Conservation (phyloP, 2,113 vertebrate genomes). For the Ranitomeya imitator region DNA sequence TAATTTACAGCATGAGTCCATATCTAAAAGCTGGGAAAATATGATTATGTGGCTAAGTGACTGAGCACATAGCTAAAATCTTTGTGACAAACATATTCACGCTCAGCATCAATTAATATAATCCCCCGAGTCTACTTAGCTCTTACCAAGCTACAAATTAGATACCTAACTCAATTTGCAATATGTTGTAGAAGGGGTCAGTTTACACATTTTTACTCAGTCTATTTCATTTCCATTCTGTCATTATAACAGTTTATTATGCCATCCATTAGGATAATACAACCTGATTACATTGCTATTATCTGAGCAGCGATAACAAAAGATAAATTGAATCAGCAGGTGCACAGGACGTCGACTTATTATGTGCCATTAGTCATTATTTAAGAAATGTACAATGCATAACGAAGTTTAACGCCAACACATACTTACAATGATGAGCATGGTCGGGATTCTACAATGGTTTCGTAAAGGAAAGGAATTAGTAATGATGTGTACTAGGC, state of each 20-base stretch:
- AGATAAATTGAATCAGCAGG: background rate
- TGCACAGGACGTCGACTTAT: background rate
- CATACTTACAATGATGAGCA: background rate
- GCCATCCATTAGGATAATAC: background rate
- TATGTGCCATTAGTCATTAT: conserved; percentile 16
- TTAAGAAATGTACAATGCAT: background rate
- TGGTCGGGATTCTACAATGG: background rate
- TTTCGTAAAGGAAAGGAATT: background rate
- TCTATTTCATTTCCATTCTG: conserved; percentile 28
- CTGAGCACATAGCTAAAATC: conserved; percentile 45
- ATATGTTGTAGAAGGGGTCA: conserved; percentile 36
- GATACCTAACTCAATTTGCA: conserved; percentile 41
- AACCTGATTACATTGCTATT: background rate
- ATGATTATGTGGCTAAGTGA: conserved; percentile 55
- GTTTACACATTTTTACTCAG: conserved; percentile 15
- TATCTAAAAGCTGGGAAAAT: conserved; percentile 52
- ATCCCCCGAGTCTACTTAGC: conserved; percentile 43
- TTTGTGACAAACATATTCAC: conserved; percentile 49
- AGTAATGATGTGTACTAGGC: background rate
- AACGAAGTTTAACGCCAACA: background rate
- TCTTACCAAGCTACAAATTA: conserved; percentile 28
- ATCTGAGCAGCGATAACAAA: conserved; percentile 1
- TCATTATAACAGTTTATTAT: conserved; percentile 13
- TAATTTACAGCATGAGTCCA: conserved; percentile 49
- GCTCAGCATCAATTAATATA: conserved; percentile 50